These are phyloP conservation scores for Neofelis nebulosa DNA, from an alignment of 2,113 vertebrate genomes.

Conservation along the genomic window DNA sequence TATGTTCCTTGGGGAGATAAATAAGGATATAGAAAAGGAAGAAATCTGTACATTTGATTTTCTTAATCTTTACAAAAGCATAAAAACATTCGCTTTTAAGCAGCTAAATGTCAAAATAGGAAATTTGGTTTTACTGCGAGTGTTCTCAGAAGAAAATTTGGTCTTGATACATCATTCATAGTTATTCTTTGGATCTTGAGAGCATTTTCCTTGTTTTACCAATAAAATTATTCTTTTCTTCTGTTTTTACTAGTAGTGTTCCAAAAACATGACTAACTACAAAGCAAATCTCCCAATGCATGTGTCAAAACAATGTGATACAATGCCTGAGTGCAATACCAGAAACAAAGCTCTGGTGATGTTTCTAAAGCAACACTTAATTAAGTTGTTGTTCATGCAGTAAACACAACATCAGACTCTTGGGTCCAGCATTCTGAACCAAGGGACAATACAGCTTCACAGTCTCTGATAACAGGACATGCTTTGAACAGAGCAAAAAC, in stretches of 20 bases:
- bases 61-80: neutral
- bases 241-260: slow-evolving; percentile 76
- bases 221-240: slow-evolving; percentile 78
- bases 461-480: slow-evolving; percentile 68
- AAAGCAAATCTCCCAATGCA: slow-evolving; percentile 81
- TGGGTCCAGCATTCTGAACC: slow-evolving; percentile 72
- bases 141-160: slow-evolving; percentile 56
- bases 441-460: slow-evolving; percentile 72
- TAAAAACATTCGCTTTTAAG: neutral
- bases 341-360: slow-evolving; percentile 81
- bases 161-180: slow-evolving; percentile 19
- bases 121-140: slow-evolving; percentile 43
- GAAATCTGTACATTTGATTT: neutral
- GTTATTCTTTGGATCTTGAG: slow-evolving; percentile 45
- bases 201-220: slow-evolving; percentile 52
- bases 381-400: slow-evolving; percentile 85
- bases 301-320: slow-evolving; percentile 85
- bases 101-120: neutral
- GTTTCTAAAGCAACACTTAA: slow-evolving; percentile 84
- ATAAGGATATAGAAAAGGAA: neutral
- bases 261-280: slow-evolving; percentile 81
- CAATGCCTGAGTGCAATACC: slow-evolving; percentile 79
- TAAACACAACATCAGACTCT: slow-evolving; percentile 83
- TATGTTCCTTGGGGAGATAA: neutral
- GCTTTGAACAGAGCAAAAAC: slow-evolving; percentile 55